A percentile compares a stretch with the other conserved stretches of the same genome.
Conservation (phyloP, 1,140 invertebrate genomes). For the Drosophila virilis region DNA sequence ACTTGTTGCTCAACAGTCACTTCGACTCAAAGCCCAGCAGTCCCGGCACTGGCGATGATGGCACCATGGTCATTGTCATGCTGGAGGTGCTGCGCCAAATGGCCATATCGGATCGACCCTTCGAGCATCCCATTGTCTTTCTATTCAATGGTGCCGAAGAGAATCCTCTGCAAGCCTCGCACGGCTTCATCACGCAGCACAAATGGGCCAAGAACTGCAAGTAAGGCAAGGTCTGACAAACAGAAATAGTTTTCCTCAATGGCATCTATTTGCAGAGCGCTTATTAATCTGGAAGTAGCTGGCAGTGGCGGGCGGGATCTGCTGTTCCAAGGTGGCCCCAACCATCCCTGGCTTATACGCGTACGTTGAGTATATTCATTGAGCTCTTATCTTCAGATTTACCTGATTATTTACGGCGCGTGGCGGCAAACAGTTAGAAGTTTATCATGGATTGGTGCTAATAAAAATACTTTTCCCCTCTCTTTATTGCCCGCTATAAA, state of each 20-base stretch:
- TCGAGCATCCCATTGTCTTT: constrained; percentile 91
- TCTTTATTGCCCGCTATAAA: constrained; percentile 89
- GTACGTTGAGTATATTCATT: constrained; percentile 22
- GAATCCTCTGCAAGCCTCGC: constrained; percentile 95
- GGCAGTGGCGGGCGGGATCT: constrained; percentile 96
- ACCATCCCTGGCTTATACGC: constrained; percentile 95
- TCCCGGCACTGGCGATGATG: constrained; percentile 92
- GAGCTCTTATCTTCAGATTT: constrained; percentile 23
- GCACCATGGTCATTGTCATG: constrained; percentile 96
- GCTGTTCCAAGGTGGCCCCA: constrained; percentile 96
- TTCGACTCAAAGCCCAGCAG: constrained; percentile 95
- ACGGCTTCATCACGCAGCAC: constrained; percentile 97
- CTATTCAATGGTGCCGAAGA: constrained; percentile 97
- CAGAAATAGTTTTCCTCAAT: neutral
- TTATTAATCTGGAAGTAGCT: constrained; percentile 91
- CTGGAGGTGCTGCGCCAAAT: constrained; percentile 94
- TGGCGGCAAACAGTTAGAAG: constrained; percentile 10
- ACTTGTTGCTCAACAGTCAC: constrained; percentile 96
- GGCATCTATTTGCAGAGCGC: constrained; percentile 58
- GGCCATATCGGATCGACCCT: constrained; percentile 86
- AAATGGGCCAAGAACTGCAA: constrained; percentile 91
- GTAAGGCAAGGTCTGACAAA: constrained; percentile 28
- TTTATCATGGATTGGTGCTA: constrained; percentile 21
- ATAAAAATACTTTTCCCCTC: constrained; percentile 8
- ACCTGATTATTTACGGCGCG: neutral